Conservation (phyloP, 1,140 invertebrate species). For the Aphelinus certus region DNA sequence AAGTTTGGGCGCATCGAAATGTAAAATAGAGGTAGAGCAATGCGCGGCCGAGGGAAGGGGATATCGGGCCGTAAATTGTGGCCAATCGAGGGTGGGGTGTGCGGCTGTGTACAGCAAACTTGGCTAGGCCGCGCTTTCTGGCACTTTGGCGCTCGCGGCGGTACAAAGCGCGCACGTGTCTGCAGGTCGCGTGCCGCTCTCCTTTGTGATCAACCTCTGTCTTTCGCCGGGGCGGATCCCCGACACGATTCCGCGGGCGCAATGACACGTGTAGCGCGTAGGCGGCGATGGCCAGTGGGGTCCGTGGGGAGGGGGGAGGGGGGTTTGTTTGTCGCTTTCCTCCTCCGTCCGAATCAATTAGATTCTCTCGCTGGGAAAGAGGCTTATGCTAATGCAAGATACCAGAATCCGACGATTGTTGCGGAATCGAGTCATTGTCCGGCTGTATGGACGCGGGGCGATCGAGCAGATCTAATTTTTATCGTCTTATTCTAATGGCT, state of each 20-base stretch:
- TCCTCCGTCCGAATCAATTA: too few species aligned
- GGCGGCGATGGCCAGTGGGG: not conserved
- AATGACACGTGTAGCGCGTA: slow-evolving; percentile 27
- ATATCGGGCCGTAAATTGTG: slow-evolving; percentile 36
- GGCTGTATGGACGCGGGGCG: too few species aligned
- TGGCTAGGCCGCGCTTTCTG: not conserved
- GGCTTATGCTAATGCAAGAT: too few species aligned
- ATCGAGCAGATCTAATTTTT: too few species aligned
- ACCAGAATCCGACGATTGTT: too few species aligned
- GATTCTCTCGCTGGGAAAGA: too few species aligned
- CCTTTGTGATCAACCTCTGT: not conserved
- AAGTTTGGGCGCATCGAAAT: not conserved
- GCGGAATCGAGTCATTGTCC: too few species aligned
- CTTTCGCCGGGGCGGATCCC: slow-evolving; percentile 21
- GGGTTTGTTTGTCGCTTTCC: too few species aligned
- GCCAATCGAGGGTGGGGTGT: slow-evolving; percentile 23
- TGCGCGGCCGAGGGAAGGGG: slow-evolving; percentile 18
- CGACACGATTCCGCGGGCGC: not conserved
- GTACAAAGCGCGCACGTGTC: slow-evolving; percentile 32
- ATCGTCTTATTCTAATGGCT: too few species aligned
- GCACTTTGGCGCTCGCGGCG: slow-evolving; percentile 24
- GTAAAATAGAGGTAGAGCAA: slow-evolving; percentile 22
- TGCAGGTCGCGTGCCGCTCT: not conserved
- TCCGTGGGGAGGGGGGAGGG: too few species aligned
- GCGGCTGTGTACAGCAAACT: too few species aligned